These are phyloP conservation scores for Struthidea cinerea DNA, from an alignment of 2,113 vertebrate genomes.

Conservation along the genomic window DNA sequence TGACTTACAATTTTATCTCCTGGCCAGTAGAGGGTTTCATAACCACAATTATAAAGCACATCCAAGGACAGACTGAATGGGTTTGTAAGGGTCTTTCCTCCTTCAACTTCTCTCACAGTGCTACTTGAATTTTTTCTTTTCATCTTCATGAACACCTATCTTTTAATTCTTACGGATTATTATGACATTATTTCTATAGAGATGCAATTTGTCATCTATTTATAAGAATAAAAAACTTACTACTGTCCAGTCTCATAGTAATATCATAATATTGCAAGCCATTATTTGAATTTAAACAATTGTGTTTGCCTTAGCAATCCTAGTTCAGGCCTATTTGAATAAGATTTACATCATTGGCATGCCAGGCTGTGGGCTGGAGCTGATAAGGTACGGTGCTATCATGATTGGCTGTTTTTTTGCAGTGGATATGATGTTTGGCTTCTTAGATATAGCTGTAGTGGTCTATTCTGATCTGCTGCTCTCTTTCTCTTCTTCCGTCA, in stretches of 20 bases:
- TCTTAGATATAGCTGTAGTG: not conserved
- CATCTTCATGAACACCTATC: not conserved
- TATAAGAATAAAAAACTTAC: not conserved
- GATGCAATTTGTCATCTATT: not conserved
- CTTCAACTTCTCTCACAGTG: not conserved
- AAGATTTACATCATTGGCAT: not conserved
- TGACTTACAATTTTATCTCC: not conserved
- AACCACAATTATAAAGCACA: not conserved
- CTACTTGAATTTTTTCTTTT: not conserved
- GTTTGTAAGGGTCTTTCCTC: not conserved
- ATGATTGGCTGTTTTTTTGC: not conserved
- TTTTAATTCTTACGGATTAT: not conserved
- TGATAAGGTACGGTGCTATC: not conserved
- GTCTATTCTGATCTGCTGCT: not conserved
- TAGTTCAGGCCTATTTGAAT: not conserved
- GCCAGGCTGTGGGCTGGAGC: not conserved
- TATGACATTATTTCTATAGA: not conserved
- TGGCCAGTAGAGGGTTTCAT: constrained; percentile 46
- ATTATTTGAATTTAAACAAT: not conserved
- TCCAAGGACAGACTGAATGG: not conserved
- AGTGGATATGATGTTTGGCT: not conserved
- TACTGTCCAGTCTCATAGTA: not conserved
- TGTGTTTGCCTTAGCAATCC: not conserved
- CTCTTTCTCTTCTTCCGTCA: not conserved
- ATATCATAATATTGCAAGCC: not conserved